phyloP scores from a whole-genome alignment of 2,797 vertebrate species.

The Sebastes steindachneri region DNA sequence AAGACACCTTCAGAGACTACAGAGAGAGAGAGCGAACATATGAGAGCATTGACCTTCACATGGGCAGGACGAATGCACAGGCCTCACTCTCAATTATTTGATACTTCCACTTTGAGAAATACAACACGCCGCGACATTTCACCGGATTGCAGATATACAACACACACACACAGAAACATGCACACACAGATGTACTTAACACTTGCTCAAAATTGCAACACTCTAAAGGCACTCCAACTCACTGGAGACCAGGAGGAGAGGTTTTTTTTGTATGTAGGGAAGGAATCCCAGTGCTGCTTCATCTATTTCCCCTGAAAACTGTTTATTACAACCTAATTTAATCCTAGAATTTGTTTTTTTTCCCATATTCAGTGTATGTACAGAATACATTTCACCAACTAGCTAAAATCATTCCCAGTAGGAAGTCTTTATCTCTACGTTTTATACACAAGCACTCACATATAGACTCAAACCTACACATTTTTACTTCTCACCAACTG shows the following conservation, averaged over 20 bases:
- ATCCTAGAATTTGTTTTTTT: not conserved
- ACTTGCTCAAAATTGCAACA: conserved; percentile 34
- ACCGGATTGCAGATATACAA: conserved; percentile 8
- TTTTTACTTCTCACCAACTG: not conserved
- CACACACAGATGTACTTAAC: conserved; percentile 28
- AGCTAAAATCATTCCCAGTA: not conserved
- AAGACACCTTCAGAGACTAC: conserved; percentile 48
- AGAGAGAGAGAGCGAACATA: conserved; percentile 34
- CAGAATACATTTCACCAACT: not conserved
- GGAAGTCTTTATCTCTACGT: not conserved
- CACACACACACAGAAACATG: not conserved
- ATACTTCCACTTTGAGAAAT: conserved; percentile 51
- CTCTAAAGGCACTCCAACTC: conserved; percentile 18
- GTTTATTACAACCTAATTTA: conserved; percentile 7
- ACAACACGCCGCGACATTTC: conserved; percentile 23
- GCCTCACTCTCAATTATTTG: conserved; percentile 50
- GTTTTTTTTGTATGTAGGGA: not conserved
- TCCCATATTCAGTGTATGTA: not conserved
- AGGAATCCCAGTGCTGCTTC: not conserved
- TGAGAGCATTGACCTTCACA: conserved; percentile 71
- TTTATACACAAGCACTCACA: not conserved
- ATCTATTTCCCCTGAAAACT: conserved; percentile 1
- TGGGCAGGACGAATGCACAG: conserved; percentile 42
- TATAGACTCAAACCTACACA: not conserved
- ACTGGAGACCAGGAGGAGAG: not conserved